These are phyloP conservation scores for Spea multiplicata DNA, from an alignment of 2,113 vertebrate species.

Conservation along the genomic window DNA sequence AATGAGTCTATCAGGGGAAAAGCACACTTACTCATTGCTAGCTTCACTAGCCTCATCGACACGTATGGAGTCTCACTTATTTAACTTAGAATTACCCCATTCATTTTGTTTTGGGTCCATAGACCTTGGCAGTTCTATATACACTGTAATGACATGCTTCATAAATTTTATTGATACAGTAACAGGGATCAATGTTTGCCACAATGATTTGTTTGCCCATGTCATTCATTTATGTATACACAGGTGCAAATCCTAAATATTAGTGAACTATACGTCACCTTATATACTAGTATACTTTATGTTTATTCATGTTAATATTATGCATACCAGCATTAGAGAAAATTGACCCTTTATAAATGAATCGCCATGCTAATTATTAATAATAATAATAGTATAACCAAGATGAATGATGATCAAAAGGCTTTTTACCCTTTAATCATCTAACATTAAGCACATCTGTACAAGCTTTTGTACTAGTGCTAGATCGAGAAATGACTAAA, in stretches of 20 bases:
- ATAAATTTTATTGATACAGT: conserved; percentile 47
- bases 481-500: background rate
- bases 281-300: too few species aligned
- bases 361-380: too few species aligned
- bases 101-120: conserved; percentile 43
- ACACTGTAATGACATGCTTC: conserved; percentile 44
- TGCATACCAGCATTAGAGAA: too few species aligned
- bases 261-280: too few species aligned
- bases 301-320: too few species aligned
- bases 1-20: conserved; percentile 19
- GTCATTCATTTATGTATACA: conserved; percentile 31
- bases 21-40: conserved; percentile 14
- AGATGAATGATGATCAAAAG: too few species aligned
- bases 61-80: conserved; percentile 21
- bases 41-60: conserved; percentile 25
- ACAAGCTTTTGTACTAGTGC: too few species aligned
- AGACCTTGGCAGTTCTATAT: conserved; percentile 29
- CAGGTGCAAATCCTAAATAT: conserved; percentile 2
- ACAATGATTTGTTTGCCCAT: conserved; percentile 39
- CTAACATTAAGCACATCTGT: too few species aligned
- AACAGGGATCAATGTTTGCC: conserved; percentile 26
- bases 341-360: too few species aligned
- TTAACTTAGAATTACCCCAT: conserved; percentile 38
- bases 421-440: too few species aligned
- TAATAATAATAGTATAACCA: too few species aligned